phyloP scores from a whole-genome alignment of 2,113 vertebrate genomes.

The Loxodonta africana region DNA sequence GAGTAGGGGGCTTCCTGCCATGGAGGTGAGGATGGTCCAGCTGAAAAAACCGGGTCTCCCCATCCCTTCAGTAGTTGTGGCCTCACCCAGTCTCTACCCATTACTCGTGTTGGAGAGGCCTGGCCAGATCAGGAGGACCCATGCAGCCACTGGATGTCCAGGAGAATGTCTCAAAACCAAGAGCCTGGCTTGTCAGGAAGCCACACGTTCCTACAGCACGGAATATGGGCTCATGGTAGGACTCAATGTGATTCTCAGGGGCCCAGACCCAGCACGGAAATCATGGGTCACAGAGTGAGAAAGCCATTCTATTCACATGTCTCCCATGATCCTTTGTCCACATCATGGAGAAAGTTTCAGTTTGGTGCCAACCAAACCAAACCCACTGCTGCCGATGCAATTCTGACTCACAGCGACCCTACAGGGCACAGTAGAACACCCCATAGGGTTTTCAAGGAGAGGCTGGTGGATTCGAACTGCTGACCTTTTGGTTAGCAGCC shows the following conservation, averaged over 20 bases:
- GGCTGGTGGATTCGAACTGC: too few relatives aligned
- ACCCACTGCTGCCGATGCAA: too few relatives aligned
- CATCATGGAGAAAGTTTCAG: neutral
- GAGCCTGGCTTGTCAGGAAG: neutral
- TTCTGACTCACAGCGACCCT: too few relatives aligned
- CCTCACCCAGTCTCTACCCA: neutral
- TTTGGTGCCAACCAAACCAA: neutral
- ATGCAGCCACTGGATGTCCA: neutral
- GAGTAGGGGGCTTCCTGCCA: neutral
- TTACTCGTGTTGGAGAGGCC: neutral
- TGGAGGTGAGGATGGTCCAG: neutral
- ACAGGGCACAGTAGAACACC: too few relatives aligned
- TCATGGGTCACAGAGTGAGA: too few relatives aligned
- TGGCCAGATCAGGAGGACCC: neutral
- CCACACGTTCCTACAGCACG: neutral
- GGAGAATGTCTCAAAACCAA: neutral
- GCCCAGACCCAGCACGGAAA: neutral
- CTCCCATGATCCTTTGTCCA: neutral
- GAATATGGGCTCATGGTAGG: too few relatives aligned
- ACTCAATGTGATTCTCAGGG: too few relatives aligned
- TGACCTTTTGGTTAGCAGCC: too few relatives aligned
- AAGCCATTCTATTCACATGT: rapidly evolving
- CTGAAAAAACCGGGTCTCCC: neutral
- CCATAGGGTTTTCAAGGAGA: too few relatives aligned
- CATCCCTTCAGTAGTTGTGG: neutral